These are phyloP conservation scores for Therioaphis trifolii DNA, from an alignment of 2,888 invertebrate species.

Conservation along the genomic window DNA sequence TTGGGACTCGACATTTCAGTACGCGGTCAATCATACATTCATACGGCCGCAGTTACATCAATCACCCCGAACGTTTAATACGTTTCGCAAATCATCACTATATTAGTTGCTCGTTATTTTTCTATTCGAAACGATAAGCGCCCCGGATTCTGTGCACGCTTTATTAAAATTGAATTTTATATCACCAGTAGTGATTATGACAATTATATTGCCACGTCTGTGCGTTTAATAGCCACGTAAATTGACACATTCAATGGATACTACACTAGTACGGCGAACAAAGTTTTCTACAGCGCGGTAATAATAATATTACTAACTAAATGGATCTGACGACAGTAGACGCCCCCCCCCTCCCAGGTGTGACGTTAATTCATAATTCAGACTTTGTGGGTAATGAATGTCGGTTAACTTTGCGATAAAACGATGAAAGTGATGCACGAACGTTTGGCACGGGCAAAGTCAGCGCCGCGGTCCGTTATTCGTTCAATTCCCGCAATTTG, in stretches of 20 bases:
- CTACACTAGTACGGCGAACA: background rate
- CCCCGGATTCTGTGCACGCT: no score
- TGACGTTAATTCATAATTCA: conserved; percentile 48
- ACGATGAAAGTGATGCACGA: conserved; percentile 28
- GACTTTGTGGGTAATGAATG: conserved; percentile 37
- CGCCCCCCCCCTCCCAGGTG: conserved; percentile 30
- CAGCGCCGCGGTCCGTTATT: background rate
- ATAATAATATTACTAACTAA: conserved; percentile 42
- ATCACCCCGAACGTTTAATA: no score
- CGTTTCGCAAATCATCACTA: no score
- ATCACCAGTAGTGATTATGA: background rate
- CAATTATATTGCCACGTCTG: background rate
- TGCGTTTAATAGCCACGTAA: conserved; percentile 22
- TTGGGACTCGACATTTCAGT: no score
- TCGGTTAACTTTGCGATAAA: conserved; percentile 19
- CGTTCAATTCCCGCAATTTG: conserved; percentile 22
- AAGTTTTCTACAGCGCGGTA: conserved; percentile 35
- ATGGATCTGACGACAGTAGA: conserved; percentile 34
- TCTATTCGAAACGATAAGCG: no score
- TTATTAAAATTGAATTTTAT: background rate
- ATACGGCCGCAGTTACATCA: no score
- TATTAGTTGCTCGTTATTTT: no score
- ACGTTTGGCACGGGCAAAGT: conserved; percentile 20
- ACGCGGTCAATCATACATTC: no score
- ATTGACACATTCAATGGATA: conserved; percentile 33